Conservation (phyloP, 2,113 vertebrate genomes). For the Malurus cyaneus region DNA sequence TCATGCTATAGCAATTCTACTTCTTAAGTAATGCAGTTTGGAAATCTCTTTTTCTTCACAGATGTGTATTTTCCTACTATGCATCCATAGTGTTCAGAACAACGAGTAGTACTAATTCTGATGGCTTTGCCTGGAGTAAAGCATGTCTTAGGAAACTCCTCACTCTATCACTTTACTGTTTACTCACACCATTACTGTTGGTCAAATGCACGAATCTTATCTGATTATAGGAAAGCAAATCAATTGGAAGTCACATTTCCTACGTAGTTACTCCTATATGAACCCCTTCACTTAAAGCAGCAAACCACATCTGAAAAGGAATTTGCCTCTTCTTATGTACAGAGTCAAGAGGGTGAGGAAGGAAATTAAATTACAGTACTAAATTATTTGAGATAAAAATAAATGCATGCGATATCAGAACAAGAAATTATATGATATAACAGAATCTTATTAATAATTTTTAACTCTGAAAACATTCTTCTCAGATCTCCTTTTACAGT, state of each 20-base stretch:
- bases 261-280: background rate
- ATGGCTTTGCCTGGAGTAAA: background rate
- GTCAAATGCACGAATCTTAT: background rate
- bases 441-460: background rate
- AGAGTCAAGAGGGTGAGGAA: background rate
- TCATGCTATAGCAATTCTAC: background rate
- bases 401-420: background rate
- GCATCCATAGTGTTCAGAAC: background rate
- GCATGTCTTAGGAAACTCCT: background rate
- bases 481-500: background rate
- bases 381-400: background rate
- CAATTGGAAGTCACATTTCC: background rate
- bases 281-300: background rate
- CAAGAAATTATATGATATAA: background rate
- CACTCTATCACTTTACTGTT: background rate
- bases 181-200: background rate
- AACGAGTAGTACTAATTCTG: background rate
- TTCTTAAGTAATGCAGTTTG: background rate
- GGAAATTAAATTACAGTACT: fast-evolving
- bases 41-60: background rate
- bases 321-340: background rate
- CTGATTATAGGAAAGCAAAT: background rate
- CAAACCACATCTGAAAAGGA: background rate
- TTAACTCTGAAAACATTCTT: background rate
- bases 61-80: background rate